A percentile compares a stretch with the other conserved stretches of the same genome.
Evolutionary conservation across 1,140 invertebrate species (phyloP).

Genomic region (Prorops nasuta): DNA sequence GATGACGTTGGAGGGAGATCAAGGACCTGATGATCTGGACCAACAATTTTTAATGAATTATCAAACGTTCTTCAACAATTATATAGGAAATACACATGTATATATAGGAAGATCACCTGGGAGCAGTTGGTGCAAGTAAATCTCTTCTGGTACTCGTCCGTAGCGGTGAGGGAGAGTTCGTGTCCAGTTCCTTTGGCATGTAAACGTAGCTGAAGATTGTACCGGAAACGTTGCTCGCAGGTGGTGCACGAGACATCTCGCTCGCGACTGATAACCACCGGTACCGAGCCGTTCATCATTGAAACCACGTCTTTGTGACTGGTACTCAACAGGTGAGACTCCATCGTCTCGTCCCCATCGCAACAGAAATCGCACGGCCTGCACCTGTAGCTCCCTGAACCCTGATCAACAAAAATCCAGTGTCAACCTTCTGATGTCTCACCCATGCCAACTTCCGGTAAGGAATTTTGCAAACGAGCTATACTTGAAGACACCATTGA

Average conservation of each 20-base stretch:
- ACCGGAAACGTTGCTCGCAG: constrained; percentile 65
- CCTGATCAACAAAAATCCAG: too few species aligned
- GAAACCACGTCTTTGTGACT: constrained; percentile 70
- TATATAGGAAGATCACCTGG: constrained; percentile 43
- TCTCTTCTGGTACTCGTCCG: constrained; percentile 66
- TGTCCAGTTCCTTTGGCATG: constrained; percentile 63
- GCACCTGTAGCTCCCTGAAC: constrained; percentile 74
- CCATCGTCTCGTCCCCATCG: constrained; percentile 65
- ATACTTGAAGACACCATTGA: too few species aligned
- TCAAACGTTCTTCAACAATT: too few species aligned
- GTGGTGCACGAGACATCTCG: constrained; percentile 62
- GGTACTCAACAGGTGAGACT: constrained; percentile 65
- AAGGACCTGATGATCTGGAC: constrained; percentile 58
- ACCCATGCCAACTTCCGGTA: too few species aligned
- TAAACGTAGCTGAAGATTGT: constrained; percentile 68
- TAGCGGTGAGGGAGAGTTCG: constrained; percentile 52
- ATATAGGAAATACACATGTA: too few species aligned
- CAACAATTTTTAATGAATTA: too few species aligned
- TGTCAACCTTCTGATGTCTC: too few species aligned
- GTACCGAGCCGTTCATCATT: constrained; percentile 75
- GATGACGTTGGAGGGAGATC: constrained; percentile 67
- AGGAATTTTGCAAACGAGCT: too few species aligned
- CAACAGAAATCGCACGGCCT: constrained; percentile 73
- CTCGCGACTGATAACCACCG: constrained; percentile 74
- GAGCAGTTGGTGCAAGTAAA: constrained; percentile 62